phyloP scores from a whole-genome alignment of 1,140 invertebrate genomes.

The Trissolcus basalis region DNA sequence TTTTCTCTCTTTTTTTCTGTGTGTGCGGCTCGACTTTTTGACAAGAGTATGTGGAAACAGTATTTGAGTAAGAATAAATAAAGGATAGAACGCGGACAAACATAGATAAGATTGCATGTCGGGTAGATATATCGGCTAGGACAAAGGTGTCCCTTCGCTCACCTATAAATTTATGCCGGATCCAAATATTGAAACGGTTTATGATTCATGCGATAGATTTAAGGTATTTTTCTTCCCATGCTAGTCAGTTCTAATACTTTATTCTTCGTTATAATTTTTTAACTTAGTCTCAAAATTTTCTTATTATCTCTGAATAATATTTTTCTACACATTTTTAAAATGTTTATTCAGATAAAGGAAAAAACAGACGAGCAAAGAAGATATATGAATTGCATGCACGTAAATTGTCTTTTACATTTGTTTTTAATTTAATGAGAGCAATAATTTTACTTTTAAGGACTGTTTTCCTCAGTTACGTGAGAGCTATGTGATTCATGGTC shows the following conservation, averaged over 20 bases:
- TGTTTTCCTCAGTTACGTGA: not conserved
- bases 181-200: conserved; percentile 35
- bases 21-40: conserved; percentile 6
- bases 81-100: conserved; percentile 44
- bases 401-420: no score
- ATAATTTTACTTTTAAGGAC: no score
- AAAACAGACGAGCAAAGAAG: no score
- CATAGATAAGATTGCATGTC: conserved; percentile 45
- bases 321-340: no score
- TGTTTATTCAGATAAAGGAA: no score
- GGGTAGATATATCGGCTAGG: conserved; percentile 26
- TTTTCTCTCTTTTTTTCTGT: not conserved
- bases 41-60: conserved; percentile 37
- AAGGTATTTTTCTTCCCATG: not conserved
- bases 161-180: conserved; percentile 12
- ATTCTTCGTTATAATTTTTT: no score
- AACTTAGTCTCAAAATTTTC: no score
- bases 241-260: not conserved
- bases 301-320: no score
- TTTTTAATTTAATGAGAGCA: no score
- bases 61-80: conserved; percentile 47
- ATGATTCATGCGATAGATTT: not conserved
- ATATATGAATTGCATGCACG: no score
- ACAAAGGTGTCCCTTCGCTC: conserved; percentile 48
- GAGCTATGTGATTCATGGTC: conserved; percentile 25